Conservation (phyloP, 2,797 vertebrate genomes). For the Champsocephalus esox region DNA sequence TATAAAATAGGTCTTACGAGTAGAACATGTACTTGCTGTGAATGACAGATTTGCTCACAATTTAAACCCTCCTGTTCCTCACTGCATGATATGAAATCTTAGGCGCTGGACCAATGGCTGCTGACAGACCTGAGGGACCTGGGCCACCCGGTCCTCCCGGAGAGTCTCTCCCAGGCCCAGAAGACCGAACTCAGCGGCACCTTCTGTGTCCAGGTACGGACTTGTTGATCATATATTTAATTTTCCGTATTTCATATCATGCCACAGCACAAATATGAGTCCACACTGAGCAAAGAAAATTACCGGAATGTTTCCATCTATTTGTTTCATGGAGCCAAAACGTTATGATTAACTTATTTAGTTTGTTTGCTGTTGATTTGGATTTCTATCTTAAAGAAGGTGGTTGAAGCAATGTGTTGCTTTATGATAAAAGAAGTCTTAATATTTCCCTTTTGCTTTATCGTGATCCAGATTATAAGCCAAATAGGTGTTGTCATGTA, state of each 20-base stretch:
- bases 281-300: not conserved
- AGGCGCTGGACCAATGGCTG: conserved; percentile 95
- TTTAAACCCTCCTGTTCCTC: not conserved
- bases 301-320: not conserved
- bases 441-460: not conserved
- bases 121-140: conserved; percentile 94
- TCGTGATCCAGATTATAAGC: not conserved
- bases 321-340: no score
- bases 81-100: conserved; percentile 16
- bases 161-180: conserved; percentile 81
- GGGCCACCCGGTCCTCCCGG: conserved; percentile 90
- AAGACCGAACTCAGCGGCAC: conserved; percentile 90
- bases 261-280: not conserved
- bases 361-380: not conserved
- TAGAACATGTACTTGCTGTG: not conserved
- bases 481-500: no score
- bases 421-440: not conserved
- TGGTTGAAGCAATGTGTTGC: not conserved
- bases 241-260: not conserved
- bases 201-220: conserved; percentile 90
- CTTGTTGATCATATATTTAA: conserved; percentile 1
- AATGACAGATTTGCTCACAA: not conserved
- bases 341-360: not conserved
- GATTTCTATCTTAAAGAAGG: not conserved
- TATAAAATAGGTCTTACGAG: not conserved